Evolutionary conservation across 2,797 vertebrate genomes (phyloP).

Genomic region (Spondyliosoma cantharus): DNA sequence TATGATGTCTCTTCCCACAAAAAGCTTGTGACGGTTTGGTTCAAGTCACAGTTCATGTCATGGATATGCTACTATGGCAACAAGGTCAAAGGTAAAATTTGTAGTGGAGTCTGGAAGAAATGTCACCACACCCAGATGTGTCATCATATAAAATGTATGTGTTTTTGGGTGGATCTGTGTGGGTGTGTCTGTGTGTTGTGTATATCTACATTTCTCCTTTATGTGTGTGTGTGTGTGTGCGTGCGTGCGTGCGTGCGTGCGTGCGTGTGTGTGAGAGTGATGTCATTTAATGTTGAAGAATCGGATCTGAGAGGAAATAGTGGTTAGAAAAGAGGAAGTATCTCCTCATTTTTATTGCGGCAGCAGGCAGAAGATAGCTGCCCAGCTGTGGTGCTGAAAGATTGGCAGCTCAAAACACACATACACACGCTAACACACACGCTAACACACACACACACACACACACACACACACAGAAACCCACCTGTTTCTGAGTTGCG

Average conservation of each 20-base stretch:
- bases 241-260: background rate
- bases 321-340: slow-evolving; percentile 71
- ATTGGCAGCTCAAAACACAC: slow-evolving; percentile 31
- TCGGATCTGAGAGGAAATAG: slow-evolving; percentile 51
- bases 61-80: slow-evolving; percentile 1
- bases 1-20: slow-evolving; percentile 16
- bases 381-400: slow-evolving; percentile 75
- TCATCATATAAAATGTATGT: background rate
- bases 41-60: slow-evolving; percentile 18
- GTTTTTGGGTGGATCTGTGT: background rate
- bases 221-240: background rate
- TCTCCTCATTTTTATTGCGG: slow-evolving; percentile 58
- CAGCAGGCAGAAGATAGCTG: slow-evolving; percentile 56
- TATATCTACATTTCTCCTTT: no score
- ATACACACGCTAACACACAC: background rate
- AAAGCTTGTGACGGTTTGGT: slow-evolving; percentile 32
- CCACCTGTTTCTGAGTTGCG: slow-evolving; percentile 68
- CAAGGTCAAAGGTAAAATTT: slow-evolving; percentile 42
- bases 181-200: background rate
- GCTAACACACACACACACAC: slow-evolving; percentile 17
- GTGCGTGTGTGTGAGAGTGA: slow-evolving; percentile 2
- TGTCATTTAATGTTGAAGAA: slow-evolving; percentile 29
- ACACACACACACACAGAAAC: slow-evolving; percentile 7
- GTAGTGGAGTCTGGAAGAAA: background rate
- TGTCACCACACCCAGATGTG: slow-evolving; percentile 1